phyloP scores from a whole-genome alignment of 2,888 invertebrate species.

The Agapostemon virescens region DNA sequence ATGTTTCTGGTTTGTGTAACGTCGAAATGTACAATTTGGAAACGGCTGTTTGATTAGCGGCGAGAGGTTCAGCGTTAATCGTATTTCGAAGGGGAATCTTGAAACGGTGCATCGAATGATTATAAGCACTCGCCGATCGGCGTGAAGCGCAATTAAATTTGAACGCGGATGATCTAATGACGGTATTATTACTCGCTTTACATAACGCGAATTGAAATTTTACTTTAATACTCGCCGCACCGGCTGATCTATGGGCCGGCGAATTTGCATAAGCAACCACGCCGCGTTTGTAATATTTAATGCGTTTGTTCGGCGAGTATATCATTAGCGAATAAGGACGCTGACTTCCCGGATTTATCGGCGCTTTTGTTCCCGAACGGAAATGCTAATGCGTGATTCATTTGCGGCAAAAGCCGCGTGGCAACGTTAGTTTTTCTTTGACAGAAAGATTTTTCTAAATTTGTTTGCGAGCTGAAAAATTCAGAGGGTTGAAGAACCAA shows the following conservation, averaged over 20 bases:
- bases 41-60: too few relatives aligned
- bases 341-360: not conserved
- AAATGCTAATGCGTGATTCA: not conserved
- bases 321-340: not conserved
- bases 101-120: not conserved
- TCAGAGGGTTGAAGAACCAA: too few relatives aligned
- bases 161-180: not conserved
- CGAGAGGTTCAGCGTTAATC: too few relatives aligned
- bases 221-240: not conserved
- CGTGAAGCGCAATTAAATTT: not conserved
- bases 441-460: not conserved
- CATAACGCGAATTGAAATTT: slow-evolving; percentile 6
- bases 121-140: not conserved
- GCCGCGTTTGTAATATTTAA: not conserved
- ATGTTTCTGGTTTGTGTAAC: too few relatives aligned
- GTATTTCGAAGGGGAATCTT: not conserved
- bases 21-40: too few relatives aligned
- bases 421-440: not conserved
- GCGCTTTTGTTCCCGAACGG: not conserved
- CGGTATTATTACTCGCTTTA: not conserved
- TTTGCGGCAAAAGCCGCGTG: not conserved
- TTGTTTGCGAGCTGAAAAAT: too few relatives aligned
- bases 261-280: not conserved
- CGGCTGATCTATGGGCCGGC: not conserved
- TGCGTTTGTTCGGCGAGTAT: not conserved